phyloP scores from a whole-genome alignment of 2,888 invertebrate species.

The Hypena proboscidalis region DNA sequence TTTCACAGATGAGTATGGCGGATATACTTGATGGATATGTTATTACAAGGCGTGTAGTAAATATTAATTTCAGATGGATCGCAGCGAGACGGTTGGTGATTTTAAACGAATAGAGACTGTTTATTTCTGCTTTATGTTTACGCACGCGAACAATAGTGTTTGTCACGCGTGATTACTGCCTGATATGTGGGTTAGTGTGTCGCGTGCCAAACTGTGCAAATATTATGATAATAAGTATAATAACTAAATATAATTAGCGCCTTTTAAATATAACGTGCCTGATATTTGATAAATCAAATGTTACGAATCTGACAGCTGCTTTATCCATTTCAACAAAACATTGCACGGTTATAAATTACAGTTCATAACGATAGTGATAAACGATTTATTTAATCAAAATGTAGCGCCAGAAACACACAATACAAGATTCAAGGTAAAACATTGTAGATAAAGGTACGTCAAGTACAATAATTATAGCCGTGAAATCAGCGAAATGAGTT shows the following conservation, averaged over 20 bases:
- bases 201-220: constrained; percentile 43
- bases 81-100: constrained; percentile 23
- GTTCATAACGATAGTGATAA: constrained; percentile 2
- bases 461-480: constrained; percentile 10
- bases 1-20: constrained; percentile 9
- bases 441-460: neutral
- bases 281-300: neutral
- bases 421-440: neutral
- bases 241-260: constrained; percentile 19
- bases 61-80: constrained; percentile 34
- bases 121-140: constrained; percentile 46
- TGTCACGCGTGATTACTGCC: constrained; percentile 71
- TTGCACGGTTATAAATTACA: neutral
- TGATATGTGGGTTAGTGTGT: constrained; percentile 72
- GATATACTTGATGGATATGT: constrained; percentile 11
- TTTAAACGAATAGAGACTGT: constrained; percentile 41
- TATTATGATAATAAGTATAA: constrained; percentile 27
- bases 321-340: neutral
- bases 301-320: neutral
- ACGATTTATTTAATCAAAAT: constrained; percentile 1
- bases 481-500: constrained; percentile 32
- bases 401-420: neutral
- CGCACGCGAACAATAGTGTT: constrained; percentile 58
- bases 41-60: neutral
- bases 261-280: constrained; percentile 11